Base-by-base conservation (phyloP, 2,888 invertebrate species). In the Limnephilus marmoratus region DNA sequence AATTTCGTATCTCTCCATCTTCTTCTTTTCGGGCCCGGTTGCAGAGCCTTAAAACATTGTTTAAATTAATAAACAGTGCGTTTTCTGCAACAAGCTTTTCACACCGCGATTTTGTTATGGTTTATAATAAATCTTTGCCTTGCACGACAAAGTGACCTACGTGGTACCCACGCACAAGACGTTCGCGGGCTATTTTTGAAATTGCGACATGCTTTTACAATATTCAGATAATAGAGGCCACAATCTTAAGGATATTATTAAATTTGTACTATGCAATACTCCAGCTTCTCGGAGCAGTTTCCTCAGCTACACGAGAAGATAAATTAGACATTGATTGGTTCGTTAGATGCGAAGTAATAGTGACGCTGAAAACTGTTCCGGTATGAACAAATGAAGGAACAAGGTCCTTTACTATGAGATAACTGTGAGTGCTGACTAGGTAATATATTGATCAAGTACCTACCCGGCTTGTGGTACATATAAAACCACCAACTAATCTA, bases 371-470 rank as follows among this genome's bases (percentile, higher is more conserved):
- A 53, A 89, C 53, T 31, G 92, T 93, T 93, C 93, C 93, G 91
- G 93, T 93, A 92, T 89, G 53, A 92, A 80, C 91, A 93, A 93
- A 92, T 92, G 93, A 90, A 92, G 82, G 88, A 91, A 90, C 93
- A 91, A 93, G 93, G 93, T 93, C 93, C 90, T 90, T 49, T 81
- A 68, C 90, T 86, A 86, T 41, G 85, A 68, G 91, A 91, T 68
- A 91, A 53, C 49, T 85, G 34, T 68, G 85, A 53, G 11, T 45
- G 18, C 90, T 80, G n/a, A 29, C 80, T 81, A 90, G n/a, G 90
- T 90, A 90, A 37, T 41, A 91, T 81, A 31, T 53, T 90, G 82
- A 90, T 82, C 90, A 90, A 68, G 88, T 88, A 68, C 88, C 15
- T 86, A 53, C 31, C 49, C n/a, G 53, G 49, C 29, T 31, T 13